Evolutionary conservation across 1,140 invertebrate species (phyloP), one percentile per base, ranked within the genome.

Genomic region (Ceratina australensis): DNA sequence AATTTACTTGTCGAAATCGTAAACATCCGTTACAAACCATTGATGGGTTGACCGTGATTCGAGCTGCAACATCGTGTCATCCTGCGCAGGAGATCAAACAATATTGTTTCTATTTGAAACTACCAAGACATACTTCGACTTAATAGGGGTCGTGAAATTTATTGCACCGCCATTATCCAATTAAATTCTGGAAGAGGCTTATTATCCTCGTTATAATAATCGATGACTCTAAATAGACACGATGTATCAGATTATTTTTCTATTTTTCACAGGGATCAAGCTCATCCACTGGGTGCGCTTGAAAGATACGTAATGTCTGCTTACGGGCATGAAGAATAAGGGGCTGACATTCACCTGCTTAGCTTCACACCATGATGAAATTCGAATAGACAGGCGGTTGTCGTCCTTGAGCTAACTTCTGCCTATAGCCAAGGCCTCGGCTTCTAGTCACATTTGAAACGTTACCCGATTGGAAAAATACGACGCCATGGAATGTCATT

Each of bases 341-440:
- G 63, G 71, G 42, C 75, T 86, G 85, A 86, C 85, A 86, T 86
- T 86, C 85, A 86, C 79, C 85, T 78, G 85, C 65, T 86, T 86
- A 79, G 67, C 81, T 80, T 78, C 75, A 60, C 61, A 77, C 73
- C 73, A 72, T 83, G 81, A 84, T 86, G 80, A 86, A 86, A 86
- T 86, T 81, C 81, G 84, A 86, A 86, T 83, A 83, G 76, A 84
- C 71, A 72, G 80, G 60, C 75, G 81, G 80, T 76, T 60, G 84
- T 76, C 76, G 80, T 86, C 85, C 85, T 86, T 86, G 85, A 74
- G 81, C 83, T 82, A 86, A 79, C 85, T 86, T 86, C 73, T 83
- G 72, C 82, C 63, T 84, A 78, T 42, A 85, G 26, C 74, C 84
- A 86, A 86, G 84, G 84, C 60, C 66, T 68, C 61, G 66, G 16